Evolutionary conservation across 2,113 vertebrate species (phyloP), one percentile per base, ranked within the genome.

Genomic region (Potamarius usumacintae): DNA sequence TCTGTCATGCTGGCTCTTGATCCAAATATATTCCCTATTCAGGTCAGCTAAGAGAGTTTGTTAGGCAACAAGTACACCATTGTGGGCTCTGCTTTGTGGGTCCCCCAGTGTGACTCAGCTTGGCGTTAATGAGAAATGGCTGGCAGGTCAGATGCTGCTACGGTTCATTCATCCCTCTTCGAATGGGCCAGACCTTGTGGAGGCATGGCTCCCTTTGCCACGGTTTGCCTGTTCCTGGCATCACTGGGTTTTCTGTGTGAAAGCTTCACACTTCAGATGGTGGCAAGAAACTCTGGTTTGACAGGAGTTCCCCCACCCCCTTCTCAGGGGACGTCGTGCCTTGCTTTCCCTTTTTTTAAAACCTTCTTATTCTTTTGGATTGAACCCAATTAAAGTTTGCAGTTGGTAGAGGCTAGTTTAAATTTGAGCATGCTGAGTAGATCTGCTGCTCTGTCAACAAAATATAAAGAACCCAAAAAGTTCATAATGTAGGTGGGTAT

Each of bases 11-110:
- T 84, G 65, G 22, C 76, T 85, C 62, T 87, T 84, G 77, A 69
- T 88, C 48, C 25, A 74, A 88, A 87, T 87, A 77, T 82, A 57
- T 57, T 85, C 77, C 86, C 85, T 83, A 62, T 86, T 92, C 85
- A 86, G 86, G 63, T 87, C 72, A 82, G 88, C 88, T 67, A 65
- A 85, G 91, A 80, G 87, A 81, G 85, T 90, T 88, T 88, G 88
- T 93, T 82, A n/a, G 57, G 85, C 90, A 93, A 93, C 92, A 94
- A 93, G 69, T n/a, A 10, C 25, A 2, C 86, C 89, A 87, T 94
- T 93, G 93, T 93, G 4, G 62, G 78, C 57, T 74, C 48, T 86
- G 80, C 53, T 90, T 88, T 90, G 82, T 88, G 86, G 65, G 53
- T 74, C 34, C 79, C 79, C 27, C 77, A 83, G 80, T 65, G 85